Evolutionary conservation across 2,113 vertebrate genomes (phyloP).

Genomic region (Indri indri): DNA sequence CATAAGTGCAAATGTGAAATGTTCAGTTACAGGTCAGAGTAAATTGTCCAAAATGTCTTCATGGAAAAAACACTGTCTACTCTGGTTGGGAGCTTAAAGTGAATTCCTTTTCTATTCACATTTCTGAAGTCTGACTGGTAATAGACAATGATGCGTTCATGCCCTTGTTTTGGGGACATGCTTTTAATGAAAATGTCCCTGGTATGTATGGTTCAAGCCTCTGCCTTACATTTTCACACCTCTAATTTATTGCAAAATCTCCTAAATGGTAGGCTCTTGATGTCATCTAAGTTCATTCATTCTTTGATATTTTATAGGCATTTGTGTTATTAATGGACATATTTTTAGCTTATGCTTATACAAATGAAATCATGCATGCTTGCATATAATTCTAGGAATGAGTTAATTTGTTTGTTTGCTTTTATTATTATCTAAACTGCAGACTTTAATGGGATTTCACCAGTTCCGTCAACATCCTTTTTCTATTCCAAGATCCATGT

Average conservation of each 20-base stretch:
- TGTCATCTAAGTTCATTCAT: constrained; percentile 21
- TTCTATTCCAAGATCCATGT: not conserved
- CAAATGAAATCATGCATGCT: not conserved
- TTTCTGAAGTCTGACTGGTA: constrained; percentile 37
- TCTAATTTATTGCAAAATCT: constrained; percentile 35
- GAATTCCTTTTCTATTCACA: constrained; percentile 39
- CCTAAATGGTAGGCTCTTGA: constrained; percentile 22
- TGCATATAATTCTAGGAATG: not conserved
- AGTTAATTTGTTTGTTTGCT: not conserved
- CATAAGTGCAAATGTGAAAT: constrained; percentile 69
- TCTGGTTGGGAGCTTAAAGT: not conserved
- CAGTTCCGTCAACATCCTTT: not conserved
- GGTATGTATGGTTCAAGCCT: not conserved
- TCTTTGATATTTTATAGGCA: constrained; percentile 33
- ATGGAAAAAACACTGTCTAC: constrained; percentile 39
- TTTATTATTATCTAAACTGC: not conserved
- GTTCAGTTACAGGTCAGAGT: constrained; percentile 48
- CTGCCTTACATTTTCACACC: not conserved
- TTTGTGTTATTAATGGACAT: constrained; percentile 3
- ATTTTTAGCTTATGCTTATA: not conserved
- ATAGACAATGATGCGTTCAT: not conserved
- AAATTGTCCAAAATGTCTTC: constrained; percentile 46
- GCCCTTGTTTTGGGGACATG: constrained; percentile 12
- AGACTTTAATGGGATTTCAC: not conserved
- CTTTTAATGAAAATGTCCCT: constrained; percentile 46